Evolutionary conservation across 2,888 invertebrate genomes (phyloP).

Genomic region (Dynastes tityus): DNA sequence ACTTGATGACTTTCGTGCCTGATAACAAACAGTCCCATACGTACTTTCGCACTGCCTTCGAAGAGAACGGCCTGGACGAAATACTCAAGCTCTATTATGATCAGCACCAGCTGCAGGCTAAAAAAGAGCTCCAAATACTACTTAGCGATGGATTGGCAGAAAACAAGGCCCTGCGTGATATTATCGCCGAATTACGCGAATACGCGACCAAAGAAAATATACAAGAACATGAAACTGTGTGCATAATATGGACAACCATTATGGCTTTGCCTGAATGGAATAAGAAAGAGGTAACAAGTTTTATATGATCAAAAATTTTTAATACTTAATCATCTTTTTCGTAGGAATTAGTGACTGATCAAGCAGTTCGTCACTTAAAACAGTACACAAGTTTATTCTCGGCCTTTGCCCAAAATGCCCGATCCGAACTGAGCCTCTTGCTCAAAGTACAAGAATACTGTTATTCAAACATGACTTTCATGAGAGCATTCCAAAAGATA

Average conservation of each 20-base stretch:
- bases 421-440: slow-evolving; percentile 90
- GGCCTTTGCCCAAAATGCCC: slow-evolving; percentile 88
- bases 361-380: slow-evolving; percentile 92
- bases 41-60: slow-evolving; percentile 79
- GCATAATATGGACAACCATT: slow-evolving; percentile 88
- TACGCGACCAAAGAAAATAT: slow-evolving; percentile 87
- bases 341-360: slow-evolving; percentile 92
- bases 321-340: slow-evolving; percentile 52
- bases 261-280: slow-evolving; percentile 99
- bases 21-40: slow-evolving; percentile 94
- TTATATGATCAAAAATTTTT: not conserved
- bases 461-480: slow-evolving; percentile 99
- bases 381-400: slow-evolving; percentile 89
- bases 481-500: slow-evolving; percentile 98
- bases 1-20: slow-evolving; percentile 94
- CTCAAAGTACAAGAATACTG: slow-evolving; percentile 97
- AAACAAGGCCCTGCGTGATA: slow-evolving; percentile 88
- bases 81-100: slow-evolving; percentile 84
- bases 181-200: slow-evolving; percentile 89
- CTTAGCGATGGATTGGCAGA: slow-evolving; percentile 91
- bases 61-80: slow-evolving; percentile 71
- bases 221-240: slow-evolving; percentile 86
- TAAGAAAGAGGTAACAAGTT: slow-evolving; percentile 85
- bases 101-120: slow-evolving; percentile 88
- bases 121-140: slow-evolving; percentile 82